phyloP scores from a whole-genome alignment of 2,797 vertebrate genomes.

The Chloroceryle amazona region DNA sequence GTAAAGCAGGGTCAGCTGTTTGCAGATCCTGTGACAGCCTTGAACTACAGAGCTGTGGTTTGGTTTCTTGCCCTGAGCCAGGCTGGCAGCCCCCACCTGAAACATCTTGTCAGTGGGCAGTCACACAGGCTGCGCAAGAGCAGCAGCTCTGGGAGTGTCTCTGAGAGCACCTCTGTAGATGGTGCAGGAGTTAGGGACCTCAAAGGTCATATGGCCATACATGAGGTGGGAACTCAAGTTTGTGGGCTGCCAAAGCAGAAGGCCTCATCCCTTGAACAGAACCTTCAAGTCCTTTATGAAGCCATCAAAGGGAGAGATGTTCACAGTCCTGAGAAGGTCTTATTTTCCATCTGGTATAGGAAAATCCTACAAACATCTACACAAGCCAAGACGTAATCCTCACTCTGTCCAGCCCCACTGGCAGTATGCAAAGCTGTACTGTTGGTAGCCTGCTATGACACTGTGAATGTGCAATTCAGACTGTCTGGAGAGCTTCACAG shows the following conservation, averaged over 20 bases:
- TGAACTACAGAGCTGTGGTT: neutral
- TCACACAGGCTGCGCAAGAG: neutral
- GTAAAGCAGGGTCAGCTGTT: neutral
- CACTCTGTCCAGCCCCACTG: neutral
- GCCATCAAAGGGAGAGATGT: neutral
- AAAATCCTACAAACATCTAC: neutral
- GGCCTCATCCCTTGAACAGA: neutral
- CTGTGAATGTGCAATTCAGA: neutral
- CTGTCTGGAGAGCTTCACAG: neutral
- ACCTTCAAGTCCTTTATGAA: neutral
- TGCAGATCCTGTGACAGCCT: neutral
- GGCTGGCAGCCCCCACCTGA: neutral
- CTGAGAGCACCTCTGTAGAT: neutral
- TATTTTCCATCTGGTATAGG: neutral
- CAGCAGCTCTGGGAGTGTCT: neutral
- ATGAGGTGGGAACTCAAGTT: neutral
- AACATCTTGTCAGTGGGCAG: neutral
- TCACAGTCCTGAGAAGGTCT: neutral
- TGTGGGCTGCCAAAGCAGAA: neutral
- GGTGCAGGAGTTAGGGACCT: fast-evolving
- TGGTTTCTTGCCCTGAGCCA: neutral
- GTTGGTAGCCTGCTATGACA: neutral
- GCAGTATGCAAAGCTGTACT: neutral
- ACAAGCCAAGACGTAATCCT: neutral
- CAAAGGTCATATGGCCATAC: neutral